Evolutionary conservation across 1,140 invertebrate genomes (phyloP).

Genomic region (Drosophila equinoxialis): DNA sequence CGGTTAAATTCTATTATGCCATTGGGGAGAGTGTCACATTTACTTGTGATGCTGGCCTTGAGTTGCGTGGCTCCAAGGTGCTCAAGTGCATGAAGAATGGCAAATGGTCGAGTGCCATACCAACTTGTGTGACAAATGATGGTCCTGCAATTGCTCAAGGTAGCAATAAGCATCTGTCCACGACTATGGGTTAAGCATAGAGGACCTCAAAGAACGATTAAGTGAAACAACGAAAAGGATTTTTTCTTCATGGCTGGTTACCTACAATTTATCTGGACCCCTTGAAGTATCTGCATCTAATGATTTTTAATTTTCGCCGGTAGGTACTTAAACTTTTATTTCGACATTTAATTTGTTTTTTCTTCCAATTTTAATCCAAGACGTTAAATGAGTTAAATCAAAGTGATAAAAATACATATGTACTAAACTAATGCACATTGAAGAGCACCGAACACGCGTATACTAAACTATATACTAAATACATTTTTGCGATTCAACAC

Average conservation of each 20-base stretch:
- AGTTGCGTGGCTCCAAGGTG: constrained; percentile 89
- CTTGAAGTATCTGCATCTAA: neutral
- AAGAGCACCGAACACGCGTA: constrained; percentile 49
- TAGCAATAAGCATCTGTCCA: constrained; percentile 57
- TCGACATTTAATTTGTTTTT: neutral
- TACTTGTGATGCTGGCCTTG: constrained; percentile 90
- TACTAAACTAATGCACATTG: constrained; percentile 72
- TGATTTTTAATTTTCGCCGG: neutral
- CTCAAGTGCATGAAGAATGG: constrained; percentile 91
- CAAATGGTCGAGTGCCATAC: constrained; percentile 93
- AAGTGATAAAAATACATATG: constrained; percentile 76
- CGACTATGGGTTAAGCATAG: constrained; percentile 55
- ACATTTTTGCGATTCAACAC: constrained; percentile 65
- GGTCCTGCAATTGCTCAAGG: constrained; percentile 42
- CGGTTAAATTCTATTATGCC: constrained; percentile 93
- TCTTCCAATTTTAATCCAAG: neutral
- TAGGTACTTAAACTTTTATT: neutral
- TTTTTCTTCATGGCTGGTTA: neutral
- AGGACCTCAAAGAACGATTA: neutral
- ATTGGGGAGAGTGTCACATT: constrained; percentile 93
- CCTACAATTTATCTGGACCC: neutral
- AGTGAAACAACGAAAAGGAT: neutral
- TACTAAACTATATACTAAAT: constrained; percentile 47
- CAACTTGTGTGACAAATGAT: constrained; percentile 85
- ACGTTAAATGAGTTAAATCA: constrained; percentile 59